Evolutionary conservation across 2,888 invertebrate genomes (phyloP).

Genomic region (Sepiola atlantica): DNA sequence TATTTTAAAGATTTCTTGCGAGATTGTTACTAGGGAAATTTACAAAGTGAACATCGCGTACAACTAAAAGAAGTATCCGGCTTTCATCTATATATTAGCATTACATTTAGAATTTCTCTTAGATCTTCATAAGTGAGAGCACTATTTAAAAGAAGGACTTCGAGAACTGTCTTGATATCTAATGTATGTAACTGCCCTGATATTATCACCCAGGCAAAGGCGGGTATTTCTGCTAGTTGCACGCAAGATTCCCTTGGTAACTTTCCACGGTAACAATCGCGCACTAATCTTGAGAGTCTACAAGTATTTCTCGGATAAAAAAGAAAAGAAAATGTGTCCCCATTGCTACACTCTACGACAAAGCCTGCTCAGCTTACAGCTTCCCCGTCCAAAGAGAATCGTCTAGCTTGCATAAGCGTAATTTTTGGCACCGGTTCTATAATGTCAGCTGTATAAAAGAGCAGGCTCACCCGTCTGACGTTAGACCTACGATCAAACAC

Average conservation of each 20-base stretch:
- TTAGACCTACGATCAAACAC: not conserved
- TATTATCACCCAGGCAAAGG: too few species aligned
- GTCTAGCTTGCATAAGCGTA: not conserved
- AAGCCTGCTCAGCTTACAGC: not conserved
- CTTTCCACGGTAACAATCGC: not conserved
- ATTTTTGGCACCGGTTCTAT: not conserved
- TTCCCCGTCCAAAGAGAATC: constrained; percentile 8
- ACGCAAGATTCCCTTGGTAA: not conserved
- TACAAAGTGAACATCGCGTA: too few species aligned
- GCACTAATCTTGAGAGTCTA: not conserved
- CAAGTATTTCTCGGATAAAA: not conserved
- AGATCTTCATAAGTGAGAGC: too few species aligned
- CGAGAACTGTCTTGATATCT: too few species aligned
- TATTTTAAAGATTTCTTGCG: too few species aligned
- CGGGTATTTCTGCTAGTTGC: too few species aligned
- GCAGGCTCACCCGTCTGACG: not conserved
- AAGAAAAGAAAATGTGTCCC: not conserved
- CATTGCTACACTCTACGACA: not conserved
- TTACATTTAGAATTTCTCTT: too few species aligned
- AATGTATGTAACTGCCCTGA: too few species aligned
- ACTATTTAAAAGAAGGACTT: too few species aligned
- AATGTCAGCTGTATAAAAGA: constrained; percentile 19
- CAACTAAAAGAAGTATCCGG: too few species aligned
- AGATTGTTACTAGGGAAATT: too few species aligned
- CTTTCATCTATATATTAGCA: too few species aligned